Evolutionary conservation across 2,888 invertebrate species (phyloP).

Genomic region (Zonitis immaculata): DNA sequence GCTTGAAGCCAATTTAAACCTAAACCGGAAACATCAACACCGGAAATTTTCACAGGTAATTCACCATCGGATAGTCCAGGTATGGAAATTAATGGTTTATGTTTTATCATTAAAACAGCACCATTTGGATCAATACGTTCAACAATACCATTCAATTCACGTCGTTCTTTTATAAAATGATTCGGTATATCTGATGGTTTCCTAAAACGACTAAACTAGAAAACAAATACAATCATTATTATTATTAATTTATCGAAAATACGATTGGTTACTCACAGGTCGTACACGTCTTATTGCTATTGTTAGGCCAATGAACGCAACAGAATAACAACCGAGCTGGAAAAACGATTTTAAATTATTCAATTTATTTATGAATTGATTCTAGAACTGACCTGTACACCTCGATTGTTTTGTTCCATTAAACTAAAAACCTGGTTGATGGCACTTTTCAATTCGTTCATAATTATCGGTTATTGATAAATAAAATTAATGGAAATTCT

Average conservation of each 20-base stretch:
- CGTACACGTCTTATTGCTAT: slow-evolving; percentile 52
- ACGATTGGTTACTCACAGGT: slow-evolving; percentile 48
- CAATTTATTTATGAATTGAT: too few species aligned
- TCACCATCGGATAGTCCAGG: slow-evolving; percentile 35
- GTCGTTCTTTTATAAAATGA: slow-evolving; percentile 42
- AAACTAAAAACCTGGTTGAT: slow-evolving; percentile 38
- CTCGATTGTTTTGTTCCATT: slow-evolving; percentile 44
- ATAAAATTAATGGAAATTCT: too few species aligned
- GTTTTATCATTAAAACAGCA: slow-evolving; percentile 45
- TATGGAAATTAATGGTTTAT: slow-evolving; percentile 43
- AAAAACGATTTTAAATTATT: too few species aligned
- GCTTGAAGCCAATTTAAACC: slow-evolving; percentile 51
- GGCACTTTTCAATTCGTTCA: slow-evolving; percentile 35
- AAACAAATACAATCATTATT: slow-evolving; percentile 7
- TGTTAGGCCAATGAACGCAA: slow-evolving; percentile 50
- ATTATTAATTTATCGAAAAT: background rate
- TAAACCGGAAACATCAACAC: slow-evolving; percentile 49
- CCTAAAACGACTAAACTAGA: slow-evolving; percentile 47
- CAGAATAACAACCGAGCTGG: slow-evolving; percentile 53
- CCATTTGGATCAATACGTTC: slow-evolving; percentile 46
- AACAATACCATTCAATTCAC: slow-evolving; percentile 45
- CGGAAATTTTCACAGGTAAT: slow-evolving; percentile 54
- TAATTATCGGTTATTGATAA: too few species aligned
- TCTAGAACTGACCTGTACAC: slow-evolving; percentile 41
- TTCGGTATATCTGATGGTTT: slow-evolving; percentile 46